phyloP scores from a whole-genome alignment of 2,113 vertebrate species.

The Zosterops pallidus region DNA sequence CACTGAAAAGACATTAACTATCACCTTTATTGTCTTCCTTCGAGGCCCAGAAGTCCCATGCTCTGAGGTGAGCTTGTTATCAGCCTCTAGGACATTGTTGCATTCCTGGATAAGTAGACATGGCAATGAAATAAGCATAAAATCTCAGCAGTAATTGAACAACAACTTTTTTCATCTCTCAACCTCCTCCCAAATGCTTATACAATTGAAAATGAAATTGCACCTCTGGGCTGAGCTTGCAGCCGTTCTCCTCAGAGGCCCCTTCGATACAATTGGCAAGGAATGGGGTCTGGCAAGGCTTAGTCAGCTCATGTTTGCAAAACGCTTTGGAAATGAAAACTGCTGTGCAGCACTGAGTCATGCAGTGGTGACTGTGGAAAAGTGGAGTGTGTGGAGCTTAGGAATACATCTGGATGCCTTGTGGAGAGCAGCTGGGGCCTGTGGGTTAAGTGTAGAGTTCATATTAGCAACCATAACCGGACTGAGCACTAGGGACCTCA shows the following conservation, averaged over 20 bases:
- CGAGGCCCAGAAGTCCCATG: neutral
- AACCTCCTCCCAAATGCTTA: neutral
- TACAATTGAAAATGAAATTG: slow-evolving; percentile 43
- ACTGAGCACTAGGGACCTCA: neutral
- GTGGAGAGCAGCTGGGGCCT: neutral
- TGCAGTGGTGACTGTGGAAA: neutral
- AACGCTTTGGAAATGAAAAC: slow-evolving; percentile 11
- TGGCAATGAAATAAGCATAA: neutral
- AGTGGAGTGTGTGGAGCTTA: neutral
- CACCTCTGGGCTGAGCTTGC: slow-evolving; percentile 31
- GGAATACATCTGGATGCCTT: slow-evolving; percentile 12
- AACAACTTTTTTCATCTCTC: neutral
- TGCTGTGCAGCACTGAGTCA: slow-evolving; percentile 29
- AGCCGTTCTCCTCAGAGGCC: slow-evolving; percentile 17
- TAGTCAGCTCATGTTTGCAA: slow-evolving; percentile 28
- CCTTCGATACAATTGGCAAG: slow-evolving; percentile 27
- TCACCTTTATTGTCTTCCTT: neutral
- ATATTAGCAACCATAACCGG: neutral
- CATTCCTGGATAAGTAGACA: neutral
- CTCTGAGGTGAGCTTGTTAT: neutral
- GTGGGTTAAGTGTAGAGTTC: neutral
- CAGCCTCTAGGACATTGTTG: neutral
- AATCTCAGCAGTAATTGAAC: neutral
- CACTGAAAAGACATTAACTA: neutral
- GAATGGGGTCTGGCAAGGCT: slow-evolving; percentile 5